Conservation (phyloP, 2,113 vertebrate species). For the Progne subis region DNA sequence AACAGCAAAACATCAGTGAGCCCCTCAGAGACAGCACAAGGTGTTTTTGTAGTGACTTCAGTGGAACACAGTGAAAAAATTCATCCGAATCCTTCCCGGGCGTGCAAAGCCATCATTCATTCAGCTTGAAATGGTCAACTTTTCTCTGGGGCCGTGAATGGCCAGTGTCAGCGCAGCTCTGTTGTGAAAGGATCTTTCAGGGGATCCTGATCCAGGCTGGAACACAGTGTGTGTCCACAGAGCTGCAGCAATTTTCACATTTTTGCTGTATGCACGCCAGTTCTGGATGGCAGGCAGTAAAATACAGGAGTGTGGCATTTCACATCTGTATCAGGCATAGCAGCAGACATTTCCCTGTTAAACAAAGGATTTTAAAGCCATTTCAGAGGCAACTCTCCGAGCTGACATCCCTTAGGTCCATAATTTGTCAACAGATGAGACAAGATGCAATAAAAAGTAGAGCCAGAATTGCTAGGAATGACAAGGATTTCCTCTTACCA, state of each 20-base stretch:
- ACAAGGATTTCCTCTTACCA: constrained; percentile 83
- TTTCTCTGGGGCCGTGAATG: neutral
- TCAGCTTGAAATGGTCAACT: neutral
- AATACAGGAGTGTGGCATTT: neutral
- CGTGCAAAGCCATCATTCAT: neutral
- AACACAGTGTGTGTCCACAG: neutral
- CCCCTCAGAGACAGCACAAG: neutral
- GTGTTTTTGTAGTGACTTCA: neutral
- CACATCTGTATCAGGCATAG: neutral
- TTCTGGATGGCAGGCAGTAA: neutral
- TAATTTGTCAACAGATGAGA: neutral
- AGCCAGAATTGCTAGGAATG: neutral
- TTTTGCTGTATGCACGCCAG: neutral
- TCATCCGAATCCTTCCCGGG: neutral
- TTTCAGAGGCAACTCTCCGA: neutral
- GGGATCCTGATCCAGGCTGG: neutral
- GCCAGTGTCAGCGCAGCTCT: neutral
- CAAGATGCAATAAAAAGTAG: constrained; percentile 1
- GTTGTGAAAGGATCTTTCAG: neutral
- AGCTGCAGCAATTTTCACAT: neutral
- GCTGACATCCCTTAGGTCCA: neutral
- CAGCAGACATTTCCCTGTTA: neutral
- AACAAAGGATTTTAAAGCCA: neutral
- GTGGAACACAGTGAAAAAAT: neutral
- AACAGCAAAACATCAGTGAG: constrained; percentile 10